These are phyloP conservation scores for Synergus itoensis DNA, from an alignment of 2,888 invertebrate genomes.

Conservation along the genomic window DNA sequence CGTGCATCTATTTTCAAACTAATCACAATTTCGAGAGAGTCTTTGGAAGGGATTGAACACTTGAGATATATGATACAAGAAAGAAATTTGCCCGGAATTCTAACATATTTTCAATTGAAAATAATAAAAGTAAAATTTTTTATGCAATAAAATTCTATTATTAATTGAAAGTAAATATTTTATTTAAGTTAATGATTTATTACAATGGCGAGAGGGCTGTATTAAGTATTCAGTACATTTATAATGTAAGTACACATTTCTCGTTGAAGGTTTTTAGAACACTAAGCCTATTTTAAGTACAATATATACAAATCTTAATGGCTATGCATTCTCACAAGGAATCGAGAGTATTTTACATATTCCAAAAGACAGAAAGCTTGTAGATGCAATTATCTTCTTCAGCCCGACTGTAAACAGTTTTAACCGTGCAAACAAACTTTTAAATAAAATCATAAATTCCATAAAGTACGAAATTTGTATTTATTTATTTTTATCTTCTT, in stretches of 20 bases:
- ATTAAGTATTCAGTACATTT: neutral
- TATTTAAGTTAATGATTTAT: conserved; percentile 36
- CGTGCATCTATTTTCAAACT: conserved; percentile 37
- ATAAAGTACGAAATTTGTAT: neutral
- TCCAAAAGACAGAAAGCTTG: neutral
- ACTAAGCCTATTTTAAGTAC: conserved; percentile 44
- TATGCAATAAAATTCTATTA: conserved; percentile 24
- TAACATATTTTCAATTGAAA: neutral
- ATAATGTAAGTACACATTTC: conserved; percentile 24
- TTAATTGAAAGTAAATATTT: neutral
- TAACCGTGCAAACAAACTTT: conserved; percentile 2
- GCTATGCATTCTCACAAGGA: conserved; percentile 46
- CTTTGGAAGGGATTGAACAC: neutral
- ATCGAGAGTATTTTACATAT: conserved; percentile 5
- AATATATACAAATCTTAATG: conserved; percentile 51
- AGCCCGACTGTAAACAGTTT: conserved; percentile 2
- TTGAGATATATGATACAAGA: neutral
- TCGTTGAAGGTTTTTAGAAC: conserved; percentile 33
- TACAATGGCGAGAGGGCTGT: neutral
- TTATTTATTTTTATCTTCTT: too few relatives aligned
- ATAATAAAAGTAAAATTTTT: neutral
- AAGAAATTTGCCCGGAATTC: neutral
- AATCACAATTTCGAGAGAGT: conserved; percentile 12
- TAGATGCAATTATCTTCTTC: neutral
- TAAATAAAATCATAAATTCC: neutral